Evolutionary conservation across 1,140 invertebrate species (phyloP), one percentile per base, ranked within the genome.

Genomic region (Carcinoscorpius rotundicauda): DNA sequence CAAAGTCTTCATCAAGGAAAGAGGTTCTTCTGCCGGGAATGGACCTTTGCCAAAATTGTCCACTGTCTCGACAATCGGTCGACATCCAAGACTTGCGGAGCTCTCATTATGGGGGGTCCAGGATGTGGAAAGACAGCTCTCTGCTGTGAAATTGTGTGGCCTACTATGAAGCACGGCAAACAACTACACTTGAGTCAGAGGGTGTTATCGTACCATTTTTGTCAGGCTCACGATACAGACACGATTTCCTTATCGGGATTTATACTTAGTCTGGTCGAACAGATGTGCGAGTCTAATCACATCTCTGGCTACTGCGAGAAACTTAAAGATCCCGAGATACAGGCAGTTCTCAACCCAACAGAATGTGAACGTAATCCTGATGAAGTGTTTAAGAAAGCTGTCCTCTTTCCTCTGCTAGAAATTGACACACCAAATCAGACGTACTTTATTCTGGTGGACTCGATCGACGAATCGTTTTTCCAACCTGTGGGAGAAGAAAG

Each of bases 41-140:
- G 93, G 94, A 91, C 89, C 3, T 93, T 97, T 71, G 87, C 89
- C 74, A 97, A 97, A 77, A 82, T 97, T n/a, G 85, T 86, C 3
- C 87, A 95, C 70, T 93, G 89, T 68, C 74, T 97, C 68, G 92
- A 96, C 71, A 78, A 64, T 66, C 72, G 74, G 48, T 87, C 90
- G 73, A 76, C 87, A 60, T 86, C 86, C 0, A 82, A 83, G 5
- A 70, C 72, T 3, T 89, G 87, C 72, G 92, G 91, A 0, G 87
- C 88, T 3, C 78, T 94, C 9, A 81, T 94, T 62, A 69, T 63
- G 49, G 91, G 91, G 4, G 89, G 91, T 3, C 86, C 91, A 0
- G 94, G 93, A 48, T 91, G 90, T 70, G 93, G 93, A 8, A 84
- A 84, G 70, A 82, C 82, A 3, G 79, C 81, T 3, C 80, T 97